Evolutionary conservation across 2,888 invertebrate species (phyloP).

Genomic region (Choreutis nemorana): DNA sequence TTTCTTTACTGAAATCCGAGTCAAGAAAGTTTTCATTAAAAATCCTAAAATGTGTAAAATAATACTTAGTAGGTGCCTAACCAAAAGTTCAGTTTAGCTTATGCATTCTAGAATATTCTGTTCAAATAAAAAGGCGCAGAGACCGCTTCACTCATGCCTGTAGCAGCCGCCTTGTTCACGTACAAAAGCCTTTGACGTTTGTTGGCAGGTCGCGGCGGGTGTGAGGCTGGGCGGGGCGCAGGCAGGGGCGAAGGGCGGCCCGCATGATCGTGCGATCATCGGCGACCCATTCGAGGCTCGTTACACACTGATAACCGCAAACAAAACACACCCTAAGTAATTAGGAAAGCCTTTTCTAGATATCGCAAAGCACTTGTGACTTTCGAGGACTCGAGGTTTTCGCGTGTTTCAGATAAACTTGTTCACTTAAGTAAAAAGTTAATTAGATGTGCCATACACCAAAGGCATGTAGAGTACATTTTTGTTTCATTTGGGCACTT

Average conservation of each 20-base stretch:
- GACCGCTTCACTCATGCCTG: constrained; percentile 23
- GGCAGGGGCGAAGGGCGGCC: constrained; percentile 40
- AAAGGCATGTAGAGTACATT: too few relatives aligned
- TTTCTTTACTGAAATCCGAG: too few relatives aligned
- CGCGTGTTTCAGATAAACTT: too few relatives aligned
- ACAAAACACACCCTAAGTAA: constrained; percentile 65
- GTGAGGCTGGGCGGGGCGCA: constrained; percentile 19
- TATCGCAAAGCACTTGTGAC: constrained; percentile 55
- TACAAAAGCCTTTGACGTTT: constrained; percentile 65
- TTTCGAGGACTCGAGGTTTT: constrained; percentile 13
- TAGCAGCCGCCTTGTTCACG: constrained; percentile 19
- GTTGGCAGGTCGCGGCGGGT: constrained; percentile 12
- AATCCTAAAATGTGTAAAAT: too few relatives aligned
- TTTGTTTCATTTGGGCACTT: too few relatives aligned
- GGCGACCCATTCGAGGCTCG: constrained; percentile 63
- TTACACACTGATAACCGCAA: constrained; percentile 64
- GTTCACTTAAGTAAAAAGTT: too few relatives aligned
- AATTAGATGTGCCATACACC: too few relatives aligned
- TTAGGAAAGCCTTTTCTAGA: constrained; percentile 64
- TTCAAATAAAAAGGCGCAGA: neutral
- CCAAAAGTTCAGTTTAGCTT: neutral
- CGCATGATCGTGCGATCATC: constrained; percentile 61
- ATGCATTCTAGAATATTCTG: constrained; percentile 7
- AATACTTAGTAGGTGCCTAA: too few relatives aligned
- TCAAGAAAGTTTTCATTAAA: too few relatives aligned